Evolutionary conservation across 2,888 invertebrate genomes (phyloP).

Genomic region (Orchestes rusci): DNA sequence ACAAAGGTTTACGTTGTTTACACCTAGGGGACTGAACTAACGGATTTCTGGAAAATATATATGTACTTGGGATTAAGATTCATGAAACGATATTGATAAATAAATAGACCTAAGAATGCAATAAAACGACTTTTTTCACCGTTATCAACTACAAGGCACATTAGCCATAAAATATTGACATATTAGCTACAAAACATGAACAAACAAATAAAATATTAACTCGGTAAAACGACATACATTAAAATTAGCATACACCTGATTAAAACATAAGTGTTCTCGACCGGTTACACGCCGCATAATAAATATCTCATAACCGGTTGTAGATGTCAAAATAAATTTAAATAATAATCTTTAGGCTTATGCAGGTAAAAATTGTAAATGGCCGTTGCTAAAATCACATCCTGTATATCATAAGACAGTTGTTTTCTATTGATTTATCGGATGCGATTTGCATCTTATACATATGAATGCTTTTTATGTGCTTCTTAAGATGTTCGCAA

Average conservation of each 20-base stretch:
- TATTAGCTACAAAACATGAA: too few relatives aligned
- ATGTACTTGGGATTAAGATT: too few relatives aligned
- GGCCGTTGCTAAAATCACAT: constrained; percentile 21
- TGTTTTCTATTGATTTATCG: constrained; percentile 22
- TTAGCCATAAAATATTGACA: too few relatives aligned
- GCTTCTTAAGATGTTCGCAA: constrained; percentile 13
- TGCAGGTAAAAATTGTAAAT: constrained; percentile 14
- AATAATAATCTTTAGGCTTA: constrained; percentile 18
- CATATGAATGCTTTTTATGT: constrained; percentile 12
- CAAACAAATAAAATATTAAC: constrained; percentile 11
- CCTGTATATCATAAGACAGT: constrained; percentile 23
- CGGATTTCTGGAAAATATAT: too few relatives aligned
- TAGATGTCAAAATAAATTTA: constrained; percentile 21
- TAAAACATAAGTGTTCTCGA: constrained; percentile 19
- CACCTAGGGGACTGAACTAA: too few relatives aligned
- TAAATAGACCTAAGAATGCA: too few relatives aligned
- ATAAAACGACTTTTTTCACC: too few relatives aligned
- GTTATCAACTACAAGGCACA: too few relatives aligned
- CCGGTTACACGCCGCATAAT: constrained; percentile 17
- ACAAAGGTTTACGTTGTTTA: too few relatives aligned
- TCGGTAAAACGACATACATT: constrained; percentile 17
- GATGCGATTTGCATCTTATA: constrained; percentile 19
- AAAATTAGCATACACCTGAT: constrained; percentile 22
- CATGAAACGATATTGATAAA: too few relatives aligned
- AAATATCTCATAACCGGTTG: constrained; percentile 17